These are phyloP conservation scores for Diarsia mendica DNA, from an alignment of 2,888 invertebrate species.

Conservation along the genomic window DNA sequence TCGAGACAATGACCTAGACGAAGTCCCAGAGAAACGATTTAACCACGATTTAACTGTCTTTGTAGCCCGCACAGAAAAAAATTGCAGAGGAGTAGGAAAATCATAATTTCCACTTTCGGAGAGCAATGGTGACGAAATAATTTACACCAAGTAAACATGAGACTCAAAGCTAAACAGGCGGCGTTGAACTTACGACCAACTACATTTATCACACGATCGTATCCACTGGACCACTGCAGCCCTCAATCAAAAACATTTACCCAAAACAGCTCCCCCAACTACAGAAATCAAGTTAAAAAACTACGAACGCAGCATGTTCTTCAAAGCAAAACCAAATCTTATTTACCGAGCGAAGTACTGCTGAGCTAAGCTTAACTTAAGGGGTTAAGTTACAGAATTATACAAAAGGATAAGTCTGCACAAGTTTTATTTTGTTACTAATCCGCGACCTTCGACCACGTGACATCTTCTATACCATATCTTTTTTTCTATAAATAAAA, in stretches of 20 bases:
- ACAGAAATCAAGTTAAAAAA: conserved; percentile 36
- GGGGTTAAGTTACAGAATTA: not conserved
- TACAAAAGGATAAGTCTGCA: not conserved
- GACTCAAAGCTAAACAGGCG: not conserved
- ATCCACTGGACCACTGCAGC: not conserved
- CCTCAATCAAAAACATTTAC: not conserved
- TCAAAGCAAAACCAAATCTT: conserved; percentile 44
- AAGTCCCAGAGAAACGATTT: too few relatives aligned
- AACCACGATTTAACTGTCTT: too few relatives aligned
- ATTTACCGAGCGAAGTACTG: conserved; percentile 44
- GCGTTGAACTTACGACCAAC: not conserved
- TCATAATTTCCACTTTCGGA: too few relatives aligned
- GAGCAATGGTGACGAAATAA: not conserved
- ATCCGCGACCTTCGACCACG: too few relatives aligned
- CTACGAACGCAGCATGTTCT: conserved; percentile 1
- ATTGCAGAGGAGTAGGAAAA: too few relatives aligned
- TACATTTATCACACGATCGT: not conserved
- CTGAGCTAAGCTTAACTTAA: conserved; percentile 41
- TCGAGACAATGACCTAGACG: too few relatives aligned
- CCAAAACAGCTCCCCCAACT: not conserved
- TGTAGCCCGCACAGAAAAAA: too few relatives aligned
- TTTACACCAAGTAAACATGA: not conserved
- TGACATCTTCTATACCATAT: too few relatives aligned
- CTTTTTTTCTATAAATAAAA: too few relatives aligned
- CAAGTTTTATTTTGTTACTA: not conserved